Conservation (phyloP, 2,888 invertebrate genomes). For the Gandaritis pyraliata region DNA sequence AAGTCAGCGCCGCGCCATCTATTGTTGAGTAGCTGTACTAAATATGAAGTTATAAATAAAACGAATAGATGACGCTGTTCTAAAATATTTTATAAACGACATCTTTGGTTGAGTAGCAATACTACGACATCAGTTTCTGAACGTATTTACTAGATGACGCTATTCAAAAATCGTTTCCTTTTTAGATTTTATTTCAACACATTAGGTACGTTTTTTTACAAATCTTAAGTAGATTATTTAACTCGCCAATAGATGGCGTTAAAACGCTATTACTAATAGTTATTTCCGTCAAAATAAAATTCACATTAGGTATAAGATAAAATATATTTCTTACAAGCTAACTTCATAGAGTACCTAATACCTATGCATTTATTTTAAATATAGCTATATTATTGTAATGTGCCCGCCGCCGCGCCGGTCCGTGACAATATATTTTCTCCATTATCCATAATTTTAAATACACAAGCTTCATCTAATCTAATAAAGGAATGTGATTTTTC, state of each 20-base stretch:
- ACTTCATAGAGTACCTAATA: slow-evolving; percentile 47
- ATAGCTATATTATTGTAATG: slow-evolving; percentile 25
- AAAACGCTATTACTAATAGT: not conserved
- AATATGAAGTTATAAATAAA: not conserved
- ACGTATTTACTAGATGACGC: not conserved
- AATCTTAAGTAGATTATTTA: not conserved
- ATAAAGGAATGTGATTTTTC: slow-evolving; percentile 14
- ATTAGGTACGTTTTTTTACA: no score
- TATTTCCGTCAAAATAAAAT: no score
- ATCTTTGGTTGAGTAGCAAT: no score
- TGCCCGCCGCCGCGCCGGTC: slow-evolving; percentile 20
- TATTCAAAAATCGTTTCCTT: no score
- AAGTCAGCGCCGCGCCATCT: slow-evolving; percentile 18
- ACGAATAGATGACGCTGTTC: not conserved
- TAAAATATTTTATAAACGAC: not conserved
- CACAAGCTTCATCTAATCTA: slow-evolving; percentile 1
- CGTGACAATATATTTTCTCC: not conserved
- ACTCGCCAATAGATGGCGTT: slow-evolving; percentile 11
- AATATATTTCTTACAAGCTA: slow-evolving; percentile 63
- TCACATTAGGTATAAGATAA: slow-evolving; percentile 37
- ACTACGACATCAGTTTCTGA: no score
- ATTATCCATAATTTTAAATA: not conserved
- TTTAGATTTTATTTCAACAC: no score
- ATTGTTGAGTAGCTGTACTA: slow-evolving; percentile 2
- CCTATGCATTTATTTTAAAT: slow-evolving; percentile 26